Evolutionary conservation across 2,888 invertebrate genomes (phyloP), one percentile per base, ranked within the genome.

Genomic region (Drosophila crucigera): DNA sequence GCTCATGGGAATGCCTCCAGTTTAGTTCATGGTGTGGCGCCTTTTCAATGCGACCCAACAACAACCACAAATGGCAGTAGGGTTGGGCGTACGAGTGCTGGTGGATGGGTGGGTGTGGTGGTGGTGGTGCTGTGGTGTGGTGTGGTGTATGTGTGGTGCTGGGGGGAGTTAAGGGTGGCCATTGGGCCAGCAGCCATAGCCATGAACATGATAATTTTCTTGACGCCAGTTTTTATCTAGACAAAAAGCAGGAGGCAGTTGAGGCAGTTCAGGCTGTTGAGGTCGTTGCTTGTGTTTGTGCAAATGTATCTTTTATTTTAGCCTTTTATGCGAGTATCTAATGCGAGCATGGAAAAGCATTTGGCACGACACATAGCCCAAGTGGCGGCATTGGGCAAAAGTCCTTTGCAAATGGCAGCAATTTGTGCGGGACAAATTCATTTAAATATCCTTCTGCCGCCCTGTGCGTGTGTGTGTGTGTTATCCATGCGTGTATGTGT

Each of bases 341-440:
- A 90, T 87, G 90, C 88, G 83, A 90, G 88, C 83, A 61, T 64
- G 39, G 76, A 64, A 82, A 74, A 72, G 89, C 87, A 90, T 85
- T 90, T 86, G 87, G 89, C 87, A 89, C 77, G 82, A 89, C 89
- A 87, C 90, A 87, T 86, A 73, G 84, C 74, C 84, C 82, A 75
- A 90, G 79, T 89, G 90, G 82, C 89, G 90, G 90, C 84, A 73
- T 72, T 85, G 83, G 73, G 66, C 73, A 78, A 66, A 84, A 75
- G 86, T 78, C 81, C 81, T 70, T 78, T 80, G 78, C 78, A 88
- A 89, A 89, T 90, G 88, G 80, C 82, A 90, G 89, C 91, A 91
- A 89, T 89, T 89, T 89, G 91, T 91, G 90, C 73, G 88, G 90
- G 85, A 88, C 91, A 88, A 88, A 88, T 90, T 88, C 91, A 87